phyloP scores from a whole-genome alignment of 2,888 invertebrate genomes.

The Lycaena phlaeas region DNA sequence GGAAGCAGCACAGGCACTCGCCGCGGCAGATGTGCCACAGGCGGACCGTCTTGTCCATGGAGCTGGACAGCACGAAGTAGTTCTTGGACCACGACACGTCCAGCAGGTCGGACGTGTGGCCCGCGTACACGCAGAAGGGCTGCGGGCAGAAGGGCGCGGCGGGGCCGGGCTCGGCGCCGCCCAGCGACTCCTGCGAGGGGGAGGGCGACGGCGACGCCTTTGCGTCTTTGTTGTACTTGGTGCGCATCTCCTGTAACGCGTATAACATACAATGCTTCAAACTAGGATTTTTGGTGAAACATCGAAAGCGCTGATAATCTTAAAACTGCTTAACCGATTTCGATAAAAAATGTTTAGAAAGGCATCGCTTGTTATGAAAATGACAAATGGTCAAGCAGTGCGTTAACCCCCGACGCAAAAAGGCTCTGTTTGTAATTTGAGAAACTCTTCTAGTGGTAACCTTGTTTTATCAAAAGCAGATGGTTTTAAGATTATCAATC shows the following conservation, averaged over 20 bases:
- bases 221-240: slow-evolving; percentile 91
- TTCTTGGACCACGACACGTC: slow-evolving; percentile 99
- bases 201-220: slow-evolving; percentile 95
- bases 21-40: slow-evolving; percentile 98
- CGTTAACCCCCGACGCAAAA: no score
- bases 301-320: no score
- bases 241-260: slow-evolving; percentile 88
- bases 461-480: no score
- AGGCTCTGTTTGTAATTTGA: no score
- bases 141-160: slow-evolving; percentile 87
- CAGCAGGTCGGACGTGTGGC: slow-evolving; percentile 95
- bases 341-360: no score
- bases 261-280: slow-evolving; percentile 85
- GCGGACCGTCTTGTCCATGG: slow-evolving; percentile 97
- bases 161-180: slow-evolving; percentile 70
- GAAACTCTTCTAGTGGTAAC: no score
- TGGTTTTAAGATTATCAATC: no score
- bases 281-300: no score
- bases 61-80: slow-evolving; percentile 96
- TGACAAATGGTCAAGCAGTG: no score
- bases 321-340: no score
- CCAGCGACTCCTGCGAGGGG: slow-evolving; percentile 81
- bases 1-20: slow-evolving; percentile 98
- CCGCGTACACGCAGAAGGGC: slow-evolving; percentile 93
- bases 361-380: no score